Base-by-base conservation (phyloP, 2,797 vertebrate genomes). In the Chelonia mydas region DNA sequence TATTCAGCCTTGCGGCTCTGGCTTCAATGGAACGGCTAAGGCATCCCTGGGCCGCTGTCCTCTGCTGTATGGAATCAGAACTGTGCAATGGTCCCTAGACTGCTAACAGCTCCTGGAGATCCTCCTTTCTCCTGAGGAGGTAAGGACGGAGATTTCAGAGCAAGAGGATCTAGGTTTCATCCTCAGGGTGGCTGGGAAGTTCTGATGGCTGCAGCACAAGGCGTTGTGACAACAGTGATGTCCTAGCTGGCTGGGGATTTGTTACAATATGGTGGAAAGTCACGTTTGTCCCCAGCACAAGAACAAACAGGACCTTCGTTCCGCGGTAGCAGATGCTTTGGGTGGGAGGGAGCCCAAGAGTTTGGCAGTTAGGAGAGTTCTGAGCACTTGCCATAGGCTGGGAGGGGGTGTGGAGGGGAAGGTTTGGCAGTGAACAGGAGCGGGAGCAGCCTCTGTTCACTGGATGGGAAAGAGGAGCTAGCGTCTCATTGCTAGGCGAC, bases 401-500 rank as follows among this genome's bases (percentile, higher is more conserved):
- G 25, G 37, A 49, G 25, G 89, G 49, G 79, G 31, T 7, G 83
- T 27, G 50, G 80, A 76, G 23, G 2, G 9, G 49, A 88, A 83
- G 25, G 21, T 9, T 72, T 90, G 28, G 37, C 57, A 94, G 47
- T 4, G 54, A 7, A 23, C 4, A 0, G 7, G 23, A 88, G 31
- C 5, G 41, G 83, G 31, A 81, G 11, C 57, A 33, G 53, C 5
- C 53, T 61, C 57, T 33, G 27, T 61, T 89, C 0, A 0, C 5
- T 81, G 16, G 17, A 28, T 88, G 49, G 53, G 72, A 68, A 76
- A 94, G 57, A 83, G 57, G 65, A 27, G 11, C 92, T 88, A 61
- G 53, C 21, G 31, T 41, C 47, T 74, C 41, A 83, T 95, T 94
- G 91, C 89, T 51, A 90, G 91, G 89, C 74, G 83, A 86, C 94